Evolutionary conservation across 2,113 vertebrate genomes (phyloP).

Genomic region (Solenodon paradoxus): DNA sequence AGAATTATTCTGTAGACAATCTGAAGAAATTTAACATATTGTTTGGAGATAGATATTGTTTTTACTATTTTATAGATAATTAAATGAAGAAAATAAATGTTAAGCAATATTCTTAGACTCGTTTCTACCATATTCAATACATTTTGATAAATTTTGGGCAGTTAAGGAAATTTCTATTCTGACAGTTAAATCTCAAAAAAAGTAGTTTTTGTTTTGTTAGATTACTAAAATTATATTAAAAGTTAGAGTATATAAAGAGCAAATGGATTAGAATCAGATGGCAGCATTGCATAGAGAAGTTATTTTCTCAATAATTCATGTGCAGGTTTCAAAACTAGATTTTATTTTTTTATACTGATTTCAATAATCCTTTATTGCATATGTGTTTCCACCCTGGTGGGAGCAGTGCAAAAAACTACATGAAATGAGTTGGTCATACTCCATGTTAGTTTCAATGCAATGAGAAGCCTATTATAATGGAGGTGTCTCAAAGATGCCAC

Average conservation of each 20-base stretch:
- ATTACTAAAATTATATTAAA: neutral
- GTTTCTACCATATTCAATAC: neutral
- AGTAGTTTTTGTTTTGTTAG: neutral
- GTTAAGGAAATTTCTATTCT: neutral
- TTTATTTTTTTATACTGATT: neutral
- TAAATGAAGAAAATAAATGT: neutral
- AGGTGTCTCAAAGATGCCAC: neutral
- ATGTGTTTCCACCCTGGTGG: neutral
- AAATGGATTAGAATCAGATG: neutral
- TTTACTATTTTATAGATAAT: neutral
- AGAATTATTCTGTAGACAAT: neutral
- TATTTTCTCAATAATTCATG: neutral
- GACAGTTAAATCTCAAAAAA: neutral
- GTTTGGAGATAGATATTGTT: neutral
- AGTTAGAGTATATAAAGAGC: neutral
- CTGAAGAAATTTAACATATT: conserved; percentile 8
- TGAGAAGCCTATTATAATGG: neutral
- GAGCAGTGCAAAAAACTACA: neutral
- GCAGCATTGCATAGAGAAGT: neutral
- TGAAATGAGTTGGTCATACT: neutral
- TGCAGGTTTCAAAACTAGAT: neutral
- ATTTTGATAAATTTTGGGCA: neutral
- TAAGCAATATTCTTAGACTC: neutral
- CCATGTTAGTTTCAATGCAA: neutral
- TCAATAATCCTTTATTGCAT: neutral